Conservation (phyloP, 2,797 vertebrate genomes). For the Acipenser transmontanus region DNA sequence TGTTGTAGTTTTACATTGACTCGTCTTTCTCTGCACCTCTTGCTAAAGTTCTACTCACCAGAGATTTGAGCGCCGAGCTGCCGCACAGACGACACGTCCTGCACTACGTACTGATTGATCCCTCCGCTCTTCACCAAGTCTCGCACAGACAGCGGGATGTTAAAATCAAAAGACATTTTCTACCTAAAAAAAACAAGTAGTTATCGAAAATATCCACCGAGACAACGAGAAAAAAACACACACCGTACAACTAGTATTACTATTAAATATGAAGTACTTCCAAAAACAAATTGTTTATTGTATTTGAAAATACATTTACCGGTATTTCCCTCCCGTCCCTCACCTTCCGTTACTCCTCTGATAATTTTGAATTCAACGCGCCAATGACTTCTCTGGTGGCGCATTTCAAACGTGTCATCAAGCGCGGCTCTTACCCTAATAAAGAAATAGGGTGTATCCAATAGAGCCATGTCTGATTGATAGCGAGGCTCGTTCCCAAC, state of each 20-base stretch:
- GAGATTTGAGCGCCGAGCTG: slow-evolving; percentile 59
- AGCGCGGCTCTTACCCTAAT: too few relatives aligned
- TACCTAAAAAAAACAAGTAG: slow-evolving; percentile 21
- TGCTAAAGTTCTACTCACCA: slow-evolving; percentile 52
- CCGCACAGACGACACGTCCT: slow-evolving; percentile 62
- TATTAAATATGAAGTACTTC: too few relatives aligned
- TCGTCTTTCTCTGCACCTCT: neutral
- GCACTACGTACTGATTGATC: slow-evolving; percentile 78
- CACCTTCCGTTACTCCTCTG: too few relatives aligned
- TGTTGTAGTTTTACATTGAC: too few relatives aligned
- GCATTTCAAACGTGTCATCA: too few relatives aligned
- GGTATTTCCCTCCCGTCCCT: too few relatives aligned
- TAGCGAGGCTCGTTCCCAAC: too few relatives aligned
- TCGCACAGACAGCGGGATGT: slow-evolving; percentile 62
- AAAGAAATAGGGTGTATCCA: too few relatives aligned
- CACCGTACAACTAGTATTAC: too few relatives aligned
- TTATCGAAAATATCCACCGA: neutral
- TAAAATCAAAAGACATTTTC: slow-evolving; percentile 64
- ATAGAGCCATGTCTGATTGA: too few relatives aligned
- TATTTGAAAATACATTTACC: too few relatives aligned
- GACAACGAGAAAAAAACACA: neutral
- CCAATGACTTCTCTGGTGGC: neutral
- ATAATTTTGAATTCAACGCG: neutral
- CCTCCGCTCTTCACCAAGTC: slow-evolving; percentile 75
- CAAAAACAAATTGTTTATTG: too few relatives aligned